phyloP scores from a whole-genome alignment of 2,113 vertebrate species.

The Coptodon bakossiorum region DNA sequence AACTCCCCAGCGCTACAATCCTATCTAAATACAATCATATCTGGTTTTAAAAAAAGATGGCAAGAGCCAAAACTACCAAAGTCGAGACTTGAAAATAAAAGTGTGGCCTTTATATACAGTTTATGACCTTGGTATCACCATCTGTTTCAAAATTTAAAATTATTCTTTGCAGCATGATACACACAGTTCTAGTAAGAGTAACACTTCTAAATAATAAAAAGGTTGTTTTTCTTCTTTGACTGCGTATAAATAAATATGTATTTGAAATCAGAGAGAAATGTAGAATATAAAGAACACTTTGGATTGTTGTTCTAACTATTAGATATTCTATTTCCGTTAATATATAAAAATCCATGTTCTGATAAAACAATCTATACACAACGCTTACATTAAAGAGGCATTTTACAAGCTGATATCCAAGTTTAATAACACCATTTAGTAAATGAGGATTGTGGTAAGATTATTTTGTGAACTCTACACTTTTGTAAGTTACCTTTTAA shows the following conservation, averaged over 20 bases:
- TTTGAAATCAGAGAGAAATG: background rate
- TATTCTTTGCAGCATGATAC: background rate
- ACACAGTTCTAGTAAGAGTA: background rate
- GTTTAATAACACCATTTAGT: background rate
- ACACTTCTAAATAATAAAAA: background rate
- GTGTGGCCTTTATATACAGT: background rate
- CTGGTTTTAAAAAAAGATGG: background rate
- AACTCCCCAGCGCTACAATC: background rate
- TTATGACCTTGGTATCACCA: background rate
- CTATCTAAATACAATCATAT: background rate
- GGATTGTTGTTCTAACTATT: background rate
- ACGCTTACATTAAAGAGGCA: background rate
- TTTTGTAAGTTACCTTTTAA: background rate
- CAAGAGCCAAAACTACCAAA: background rate
- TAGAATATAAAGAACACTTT: background rate
- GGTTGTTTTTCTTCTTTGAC: background rate
- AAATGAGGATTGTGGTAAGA: background rate
- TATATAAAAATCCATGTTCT: background rate
- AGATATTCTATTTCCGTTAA: background rate
- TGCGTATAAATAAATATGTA: background rate
- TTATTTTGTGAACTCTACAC: background rate
- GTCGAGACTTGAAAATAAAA: background rate
- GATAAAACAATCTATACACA: background rate
- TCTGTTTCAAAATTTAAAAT: background rate
- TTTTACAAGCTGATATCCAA: background rate